Conservation (phyloP, 2,888 invertebrate species). For the Ligdia adustata region DNA sequence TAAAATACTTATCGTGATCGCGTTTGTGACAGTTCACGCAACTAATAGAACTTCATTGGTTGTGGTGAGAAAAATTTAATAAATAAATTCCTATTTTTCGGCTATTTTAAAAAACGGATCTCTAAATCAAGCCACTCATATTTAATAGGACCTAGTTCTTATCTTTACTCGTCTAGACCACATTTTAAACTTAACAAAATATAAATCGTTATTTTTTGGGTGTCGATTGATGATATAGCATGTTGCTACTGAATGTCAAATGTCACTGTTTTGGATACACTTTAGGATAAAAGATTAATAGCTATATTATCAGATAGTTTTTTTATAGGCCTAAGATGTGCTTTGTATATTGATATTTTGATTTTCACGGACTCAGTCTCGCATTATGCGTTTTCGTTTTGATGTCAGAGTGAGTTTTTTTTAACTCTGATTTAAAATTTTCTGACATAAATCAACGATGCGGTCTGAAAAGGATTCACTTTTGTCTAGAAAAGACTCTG, state of each 20-base stretch:
- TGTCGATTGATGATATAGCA: constrained; percentile 24
- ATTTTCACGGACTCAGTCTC: no score
- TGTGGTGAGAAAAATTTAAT: not conserved
- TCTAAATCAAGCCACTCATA: constrained; percentile 23
- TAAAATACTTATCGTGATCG: no score
- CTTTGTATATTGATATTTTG: no score
- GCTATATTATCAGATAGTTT: constrained; percentile 1
- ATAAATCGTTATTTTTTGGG: constrained; percentile 22
- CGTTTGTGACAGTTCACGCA: no score
- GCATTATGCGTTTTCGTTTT: no score
- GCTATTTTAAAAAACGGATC: constrained; percentile 6
- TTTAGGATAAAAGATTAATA: not conserved
- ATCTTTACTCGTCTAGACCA: constrained; percentile 28
- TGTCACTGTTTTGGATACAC: constrained; percentile 8
- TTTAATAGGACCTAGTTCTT: constrained; percentile 25
- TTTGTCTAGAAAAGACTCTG: no score
- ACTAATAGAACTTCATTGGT: no score
- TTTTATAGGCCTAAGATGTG: no score
- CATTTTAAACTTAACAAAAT: constrained; percentile 7
- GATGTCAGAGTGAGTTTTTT: no score
- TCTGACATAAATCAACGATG: no score
- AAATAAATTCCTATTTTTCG: not conserved
- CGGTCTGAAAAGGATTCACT: no score
- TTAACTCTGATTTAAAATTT: no score
- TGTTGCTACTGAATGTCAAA: constrained; percentile 31